A percentile compares a stretch with the other conserved stretches of the same genome.
These are phyloP conservation scores for Lasioglossum leucozonium DNA, from an alignment of 2,888 invertebrate species.

Conservation along the genomic window DNA sequence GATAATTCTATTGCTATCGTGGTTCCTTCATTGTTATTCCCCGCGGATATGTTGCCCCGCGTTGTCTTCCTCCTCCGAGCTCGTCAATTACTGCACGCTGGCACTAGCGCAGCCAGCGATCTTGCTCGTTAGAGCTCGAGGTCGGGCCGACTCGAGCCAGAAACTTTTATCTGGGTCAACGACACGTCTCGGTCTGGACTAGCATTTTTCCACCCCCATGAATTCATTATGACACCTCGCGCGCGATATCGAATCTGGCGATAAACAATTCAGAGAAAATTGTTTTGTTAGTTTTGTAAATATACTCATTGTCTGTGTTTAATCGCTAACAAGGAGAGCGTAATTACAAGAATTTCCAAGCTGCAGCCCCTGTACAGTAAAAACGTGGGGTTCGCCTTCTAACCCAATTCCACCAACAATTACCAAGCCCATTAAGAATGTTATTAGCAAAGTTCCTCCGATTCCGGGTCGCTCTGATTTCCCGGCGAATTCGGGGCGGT, in stretches of 20 bases:
- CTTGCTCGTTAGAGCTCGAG: background rate
- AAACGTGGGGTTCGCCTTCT: background rate
- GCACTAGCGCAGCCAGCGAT: background rate
- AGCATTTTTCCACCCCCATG: background rate
- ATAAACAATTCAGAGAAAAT: background rate
- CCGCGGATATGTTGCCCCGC: slow-evolving; percentile 4
- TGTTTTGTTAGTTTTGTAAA: too few relatives aligned
- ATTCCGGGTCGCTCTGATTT: slow-evolving; percentile 7
- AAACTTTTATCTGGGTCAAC: background rate
- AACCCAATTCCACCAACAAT: slow-evolving; percentile 15
- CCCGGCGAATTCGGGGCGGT: slow-evolving; percentile 23
- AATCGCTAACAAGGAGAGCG: background rate
- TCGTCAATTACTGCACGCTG: background rate
- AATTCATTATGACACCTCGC: background rate
- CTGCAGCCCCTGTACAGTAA: background rate
- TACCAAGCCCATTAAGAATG: slow-evolving; percentile 9
- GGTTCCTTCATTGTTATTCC: slow-evolving; percentile 60
- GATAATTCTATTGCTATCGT: slow-evolving; percentile 62
- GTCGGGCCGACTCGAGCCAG: background rate
- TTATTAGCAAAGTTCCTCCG: slow-evolving; percentile 37
- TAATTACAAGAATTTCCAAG: background rate
- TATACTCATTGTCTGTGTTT: background rate
- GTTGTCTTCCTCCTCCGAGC: background rate
- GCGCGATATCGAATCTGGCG: background rate
- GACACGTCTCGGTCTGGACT: background rate